These are phyloP conservation scores for Mastomys coucha DNA, from an alignment of 2,113 vertebrate species.

Conservation along the genomic window DNA sequence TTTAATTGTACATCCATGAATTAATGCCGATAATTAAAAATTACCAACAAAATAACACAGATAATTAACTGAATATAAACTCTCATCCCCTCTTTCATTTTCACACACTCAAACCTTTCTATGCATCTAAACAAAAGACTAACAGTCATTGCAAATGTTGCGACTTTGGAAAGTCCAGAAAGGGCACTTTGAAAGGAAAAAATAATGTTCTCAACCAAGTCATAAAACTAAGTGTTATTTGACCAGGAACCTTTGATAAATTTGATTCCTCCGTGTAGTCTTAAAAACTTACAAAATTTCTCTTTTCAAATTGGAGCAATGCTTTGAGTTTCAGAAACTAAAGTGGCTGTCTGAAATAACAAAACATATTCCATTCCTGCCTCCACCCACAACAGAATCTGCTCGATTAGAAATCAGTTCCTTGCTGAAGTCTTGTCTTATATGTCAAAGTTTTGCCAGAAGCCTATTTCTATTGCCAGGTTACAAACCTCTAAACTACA, in stretches of 20 bases:
- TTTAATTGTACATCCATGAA: constrained; percentile 50
- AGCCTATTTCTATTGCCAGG: constrained; percentile 79
- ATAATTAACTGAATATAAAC: constrained; percentile 47
- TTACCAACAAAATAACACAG: background rate
- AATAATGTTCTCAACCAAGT: background rate
- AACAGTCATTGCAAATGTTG: background rate
- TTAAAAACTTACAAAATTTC: constrained; percentile 51
- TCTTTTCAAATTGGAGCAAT: constrained; percentile 42
- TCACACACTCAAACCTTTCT: background rate
- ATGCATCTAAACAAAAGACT: constrained; percentile 38
- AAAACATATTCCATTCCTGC: constrained; percentile 23
- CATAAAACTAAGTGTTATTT: constrained; percentile 48
- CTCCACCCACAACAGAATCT: background rate
- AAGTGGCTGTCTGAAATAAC: constrained; percentile 63
- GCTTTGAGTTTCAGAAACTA: constrained; percentile 57
- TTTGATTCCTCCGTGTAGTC: constrained; percentile 9
- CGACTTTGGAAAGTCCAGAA: background rate
- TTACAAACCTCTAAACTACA: constrained; percentile 77
- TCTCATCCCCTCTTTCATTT: background rate
- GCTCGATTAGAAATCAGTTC: constrained; percentile 72
- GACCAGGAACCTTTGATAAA: background rate
- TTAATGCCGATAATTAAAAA: constrained; percentile 11
- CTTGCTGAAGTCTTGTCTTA: constrained; percentile 75
- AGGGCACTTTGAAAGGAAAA: constrained; percentile 14
- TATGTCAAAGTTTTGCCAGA: constrained; percentile 76